Base-by-base conservation (phyloP, 1,140 invertebrate genomes). In the Hesperophylax magnus region DNA sequence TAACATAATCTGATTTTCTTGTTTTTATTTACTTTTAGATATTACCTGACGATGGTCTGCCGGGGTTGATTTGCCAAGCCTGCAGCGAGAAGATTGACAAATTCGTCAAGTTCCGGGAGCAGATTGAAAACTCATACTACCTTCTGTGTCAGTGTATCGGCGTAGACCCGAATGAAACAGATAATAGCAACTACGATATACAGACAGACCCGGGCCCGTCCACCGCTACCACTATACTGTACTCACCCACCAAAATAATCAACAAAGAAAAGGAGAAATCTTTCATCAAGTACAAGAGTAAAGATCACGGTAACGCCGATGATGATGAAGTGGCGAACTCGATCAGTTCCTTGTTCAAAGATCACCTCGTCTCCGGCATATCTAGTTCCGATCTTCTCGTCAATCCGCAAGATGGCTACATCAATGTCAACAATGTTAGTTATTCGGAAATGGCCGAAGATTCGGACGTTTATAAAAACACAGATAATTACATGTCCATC, bases 51-150 rank as follows among this genome's bases (percentile, higher is more conserved):
- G 80, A 81, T 54, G 80, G 76, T 15, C 27, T 81, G 8, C 80
- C 80, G 0, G 69, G 69, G 18, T 54, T 72, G 27, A 61, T 81
- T 6, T 81, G 80, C 27, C 56, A 75, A 17, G 17, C 24, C 11
- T 81, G 80, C 22, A 34, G 34, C 0, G 61, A 78, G 9, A 72
- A 74, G 71, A 34, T 81, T 22, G 76, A 81, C 15, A 74, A 78
- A 18, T 81, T 78, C 47, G 54, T 77, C 53, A 81, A 81, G 60
- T 81, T 81, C 69, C 24, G 69, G 18, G 69, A 78, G 20, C 80
- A 81, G 60, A 78, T 81, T 34, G 80, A 81, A 34, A 74, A 72
- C 24, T 78, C 75, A 14, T 69, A 81, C 52, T 77, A 22, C 65
- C 24, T 81, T 8, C 54, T 81, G 1, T 77, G 75, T 27, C 74